These are phyloP conservation scores for Hephaestus fuliginosus DNA, from an alignment of 2,797 vertebrate species.

Conservation along the genomic window DNA sequence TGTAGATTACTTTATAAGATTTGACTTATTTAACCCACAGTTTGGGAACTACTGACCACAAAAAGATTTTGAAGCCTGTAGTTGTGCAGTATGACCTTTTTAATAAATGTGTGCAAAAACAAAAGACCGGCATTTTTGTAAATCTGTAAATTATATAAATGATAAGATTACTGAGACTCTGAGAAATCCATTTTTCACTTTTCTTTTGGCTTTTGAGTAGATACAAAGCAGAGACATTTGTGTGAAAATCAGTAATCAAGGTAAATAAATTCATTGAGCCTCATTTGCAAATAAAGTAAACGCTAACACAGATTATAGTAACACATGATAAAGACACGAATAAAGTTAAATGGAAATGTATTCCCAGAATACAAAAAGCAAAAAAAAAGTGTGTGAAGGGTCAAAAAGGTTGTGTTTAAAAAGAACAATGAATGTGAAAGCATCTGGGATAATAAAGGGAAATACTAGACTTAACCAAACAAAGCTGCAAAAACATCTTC, in stretches of 20 bases:
- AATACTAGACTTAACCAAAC: constrained; percentile 75
- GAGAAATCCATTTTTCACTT: background rate
- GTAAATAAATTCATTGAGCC: too few relatives aligned
- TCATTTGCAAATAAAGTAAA: constrained; percentile 1
- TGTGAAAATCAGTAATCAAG: background rate
- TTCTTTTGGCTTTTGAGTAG: background rate
- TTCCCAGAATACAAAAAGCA: constrained; percentile 45
- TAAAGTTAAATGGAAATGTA: background rate
- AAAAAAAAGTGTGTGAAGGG: constrained; percentile 37
- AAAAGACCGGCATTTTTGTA: too few relatives aligned
- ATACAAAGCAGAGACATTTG: background rate
- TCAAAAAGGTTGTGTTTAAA: constrained; percentile 51
- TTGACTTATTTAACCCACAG: background rate
- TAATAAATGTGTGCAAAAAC: background rate
- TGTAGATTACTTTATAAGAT: background rate
- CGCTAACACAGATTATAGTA: background rate
- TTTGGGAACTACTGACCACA: background rate
- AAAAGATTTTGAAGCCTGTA: background rate
- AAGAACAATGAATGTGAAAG: constrained; percentile 71
- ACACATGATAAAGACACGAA: background rate
- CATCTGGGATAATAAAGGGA: constrained; percentile 56
- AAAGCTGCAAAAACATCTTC: constrained; percentile 80
- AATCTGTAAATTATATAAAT: too few relatives aligned
- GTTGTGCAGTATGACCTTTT: background rate
- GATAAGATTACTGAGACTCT: background rate